phyloP scores from a whole-genome alignment of 2,113 vertebrate species.

The Myocastor coypus region DNA sequence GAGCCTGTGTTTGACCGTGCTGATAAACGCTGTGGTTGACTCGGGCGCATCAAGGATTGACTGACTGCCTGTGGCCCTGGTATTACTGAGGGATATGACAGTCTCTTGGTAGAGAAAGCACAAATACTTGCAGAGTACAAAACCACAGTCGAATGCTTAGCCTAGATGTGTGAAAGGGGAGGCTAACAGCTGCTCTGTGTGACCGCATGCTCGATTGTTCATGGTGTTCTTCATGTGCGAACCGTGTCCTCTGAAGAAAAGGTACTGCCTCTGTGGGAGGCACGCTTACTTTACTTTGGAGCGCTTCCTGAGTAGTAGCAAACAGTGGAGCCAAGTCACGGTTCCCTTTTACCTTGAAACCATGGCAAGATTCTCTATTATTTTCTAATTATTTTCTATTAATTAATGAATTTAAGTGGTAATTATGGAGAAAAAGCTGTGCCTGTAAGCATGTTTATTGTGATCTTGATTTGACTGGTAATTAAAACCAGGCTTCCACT shows the following conservation, averaged over 20 bases:
- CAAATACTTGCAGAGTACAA: fast-evolving
- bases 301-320: too few relatives aligned
- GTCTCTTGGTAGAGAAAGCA: neutral
- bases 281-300: fast-evolving
- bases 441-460: neutral
- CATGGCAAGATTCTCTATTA: neutral
- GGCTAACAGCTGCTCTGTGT: fast-evolving
- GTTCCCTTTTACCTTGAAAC: neutral
- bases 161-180: fast-evolving
- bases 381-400: too few relatives aligned
- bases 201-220: fast-evolving
- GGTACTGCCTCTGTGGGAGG: fast-evolving
- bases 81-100: fast-evolving
- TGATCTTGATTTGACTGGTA: neutral
- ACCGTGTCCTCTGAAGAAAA: fast-evolving
- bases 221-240: fast-evolving
- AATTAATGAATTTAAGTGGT: neutral
- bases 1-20: neutral
- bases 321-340: fast-evolving
- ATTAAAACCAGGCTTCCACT: neutral
- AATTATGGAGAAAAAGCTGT: neutral
- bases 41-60: too few relatives aligned
- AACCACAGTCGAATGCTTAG: fast-evolving
- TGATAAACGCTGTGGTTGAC: fast-evolving
- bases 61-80: neutral